A percentile compares a stretch with the other conserved stretches of the same genome.
These are phyloP conservation scores for Amiota communis DNA, from an alignment of 2,888 invertebrate species.

Conservation along the genomic window DNA sequence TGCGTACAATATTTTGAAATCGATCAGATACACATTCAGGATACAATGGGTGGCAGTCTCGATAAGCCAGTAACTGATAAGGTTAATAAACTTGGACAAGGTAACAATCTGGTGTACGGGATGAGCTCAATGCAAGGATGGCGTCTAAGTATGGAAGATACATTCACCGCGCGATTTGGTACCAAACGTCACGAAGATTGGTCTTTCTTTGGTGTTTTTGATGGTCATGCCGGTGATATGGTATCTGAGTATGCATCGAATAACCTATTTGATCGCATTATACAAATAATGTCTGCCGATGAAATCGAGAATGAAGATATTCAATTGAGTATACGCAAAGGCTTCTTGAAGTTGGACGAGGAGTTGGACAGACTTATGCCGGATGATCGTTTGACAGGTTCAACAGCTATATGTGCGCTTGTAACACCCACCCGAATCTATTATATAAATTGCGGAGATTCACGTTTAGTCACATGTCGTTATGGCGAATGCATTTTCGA, in stretches of 20 bases:
- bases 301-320: constrained; percentile 87
- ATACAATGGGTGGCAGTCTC: constrained; percentile 5
- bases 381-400: constrained; percentile 95
- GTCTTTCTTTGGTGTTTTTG: constrained; percentile 99
- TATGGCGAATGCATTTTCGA: constrained; percentile 87
- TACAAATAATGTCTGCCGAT: constrained; percentile 89
- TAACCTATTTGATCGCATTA: constrained; percentile 88
- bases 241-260: constrained; percentile 93
- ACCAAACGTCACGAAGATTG: constrained; percentile 84
- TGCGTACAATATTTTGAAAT: too few relatives aligned
- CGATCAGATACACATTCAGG: too few relatives aligned
- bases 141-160: constrained; percentile 98
- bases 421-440: constrained; percentile 87
- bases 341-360: constrained; percentile 83
- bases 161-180: constrained; percentile 87
- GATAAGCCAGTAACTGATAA: not conserved
- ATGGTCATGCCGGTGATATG: constrained; percentile 95
- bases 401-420: constrained; percentile 96
- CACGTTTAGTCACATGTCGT: constrained; percentile 90
- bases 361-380: constrained; percentile 82
- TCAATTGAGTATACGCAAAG: constrained; percentile 81
- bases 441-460: constrained; percentile 95
- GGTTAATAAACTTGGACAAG: constrained; percentile 26
- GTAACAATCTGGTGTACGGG: constrained; percentile 88
- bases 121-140: constrained; percentile 97